These are phyloP conservation scores for Cinara cedri DNA, from an alignment of 2,888 invertebrate species.

Conservation along the genomic window DNA sequence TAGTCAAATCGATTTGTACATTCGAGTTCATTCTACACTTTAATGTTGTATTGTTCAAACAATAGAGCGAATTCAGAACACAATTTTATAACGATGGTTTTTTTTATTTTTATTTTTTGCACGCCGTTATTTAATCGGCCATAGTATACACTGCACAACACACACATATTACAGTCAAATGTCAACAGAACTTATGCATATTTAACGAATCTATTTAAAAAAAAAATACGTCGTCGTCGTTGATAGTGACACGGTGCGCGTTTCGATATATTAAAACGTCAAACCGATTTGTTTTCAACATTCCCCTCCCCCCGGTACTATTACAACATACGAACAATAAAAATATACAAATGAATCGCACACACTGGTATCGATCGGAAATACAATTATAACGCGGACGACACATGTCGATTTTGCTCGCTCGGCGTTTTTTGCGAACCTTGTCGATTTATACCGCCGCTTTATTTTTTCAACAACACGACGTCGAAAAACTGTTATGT, in stretches of 20 bases:
- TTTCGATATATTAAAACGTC: not conserved
- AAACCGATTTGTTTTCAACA: no score
- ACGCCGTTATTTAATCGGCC: not conserved
- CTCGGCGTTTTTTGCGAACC: no score
- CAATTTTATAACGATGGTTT: no score
- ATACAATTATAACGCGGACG: not conserved
- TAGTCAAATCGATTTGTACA: no score
- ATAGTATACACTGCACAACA: not conserved
- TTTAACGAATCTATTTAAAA: conserved; percentile 16
- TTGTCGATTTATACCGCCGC: no score
- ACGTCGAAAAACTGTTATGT: no score
- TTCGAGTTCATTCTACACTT: no score
- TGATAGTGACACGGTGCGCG: not conserved
- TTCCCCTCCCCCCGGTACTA: no score
- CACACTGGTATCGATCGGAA: not conserved
- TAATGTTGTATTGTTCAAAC: not conserved
- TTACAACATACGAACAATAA: not conserved
- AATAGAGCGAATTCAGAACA: not conserved
- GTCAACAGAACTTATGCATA: not conserved
- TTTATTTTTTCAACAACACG: no score
- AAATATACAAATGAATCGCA: not conserved
- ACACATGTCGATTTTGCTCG: no score
- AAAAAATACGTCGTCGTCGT: not conserved
- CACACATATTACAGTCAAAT: no score
- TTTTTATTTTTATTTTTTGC: not conserved